Evolutionary conservation across 2,797 vertebrate genomes (phyloP).

Genomic region (Prunella strophiata): DNA sequence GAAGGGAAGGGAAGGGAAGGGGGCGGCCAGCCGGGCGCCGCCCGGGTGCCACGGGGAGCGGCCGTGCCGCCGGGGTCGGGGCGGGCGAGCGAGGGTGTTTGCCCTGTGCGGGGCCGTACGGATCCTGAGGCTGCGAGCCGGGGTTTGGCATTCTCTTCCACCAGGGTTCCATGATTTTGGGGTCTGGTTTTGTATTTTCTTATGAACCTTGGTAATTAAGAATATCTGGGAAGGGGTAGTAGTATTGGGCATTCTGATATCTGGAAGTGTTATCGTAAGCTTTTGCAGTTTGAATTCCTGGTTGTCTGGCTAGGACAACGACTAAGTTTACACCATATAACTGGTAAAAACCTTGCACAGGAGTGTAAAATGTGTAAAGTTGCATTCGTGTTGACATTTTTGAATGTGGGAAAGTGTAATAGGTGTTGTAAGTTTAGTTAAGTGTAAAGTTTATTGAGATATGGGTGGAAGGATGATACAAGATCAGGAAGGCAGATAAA

Average conservation of each 20-base stretch:
- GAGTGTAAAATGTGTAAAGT: background rate
- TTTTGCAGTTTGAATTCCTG: background rate
- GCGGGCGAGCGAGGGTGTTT: rapidly evolving
- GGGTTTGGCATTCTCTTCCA: rapidly evolving
- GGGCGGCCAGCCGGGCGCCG: background rate
- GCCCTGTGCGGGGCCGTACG: rapidly evolving
- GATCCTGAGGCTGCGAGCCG: background rate
- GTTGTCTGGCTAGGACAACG: rapidly evolving
- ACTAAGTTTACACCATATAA: rapidly evolving
- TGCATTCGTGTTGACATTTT: background rate
- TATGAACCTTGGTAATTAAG: background rate
- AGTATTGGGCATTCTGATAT: rapidly evolving
- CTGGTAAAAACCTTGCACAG: background rate
- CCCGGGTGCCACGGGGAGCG: background rate
- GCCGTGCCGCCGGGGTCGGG: background rate
- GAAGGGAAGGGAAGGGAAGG: too few species aligned
- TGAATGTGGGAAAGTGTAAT: background rate
- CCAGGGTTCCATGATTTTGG: rapidly evolving
- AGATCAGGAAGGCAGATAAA: background rate
- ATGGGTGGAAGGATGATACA: background rate
- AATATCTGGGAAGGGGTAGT: rapidly evolving
- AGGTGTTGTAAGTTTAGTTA: background rate
- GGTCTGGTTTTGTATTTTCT: background rate
- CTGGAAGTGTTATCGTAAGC: background rate
- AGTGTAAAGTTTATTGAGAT: background rate